Evolutionary conservation across 2,113 vertebrate genomes (phyloP).

Genomic region (Martes martes): DNA sequence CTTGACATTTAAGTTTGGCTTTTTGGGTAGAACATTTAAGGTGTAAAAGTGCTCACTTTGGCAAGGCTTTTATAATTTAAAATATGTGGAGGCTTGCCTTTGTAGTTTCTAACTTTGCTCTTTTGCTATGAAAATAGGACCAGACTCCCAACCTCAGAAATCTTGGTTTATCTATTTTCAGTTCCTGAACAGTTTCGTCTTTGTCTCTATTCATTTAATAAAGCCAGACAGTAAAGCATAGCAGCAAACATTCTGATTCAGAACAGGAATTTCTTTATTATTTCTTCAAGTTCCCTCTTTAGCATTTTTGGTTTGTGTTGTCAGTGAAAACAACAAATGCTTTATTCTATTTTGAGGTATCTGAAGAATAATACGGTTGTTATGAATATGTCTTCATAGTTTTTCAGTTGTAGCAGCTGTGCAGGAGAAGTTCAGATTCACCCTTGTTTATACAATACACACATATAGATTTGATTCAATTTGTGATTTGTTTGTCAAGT

Average conservation of each 20-base stretch:
- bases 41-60: background rate
- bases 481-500: background rate
- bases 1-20: background rate
- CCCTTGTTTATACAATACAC: slow-evolving; percentile 18
- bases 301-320: slow-evolving; percentile 58
- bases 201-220: slow-evolving; percentile 24
- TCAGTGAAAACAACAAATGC: slow-evolving; percentile 32
- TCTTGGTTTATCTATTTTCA: background rate
- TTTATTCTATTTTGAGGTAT: slow-evolving; percentile 29
- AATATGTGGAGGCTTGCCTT: background rate
- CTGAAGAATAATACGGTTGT: background rate
- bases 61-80: background rate
- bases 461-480: background rate
- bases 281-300: slow-evolving; percentile 51
- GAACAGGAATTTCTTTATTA: slow-evolving; percentile 55
- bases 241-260: background rate
- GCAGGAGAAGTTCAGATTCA: slow-evolving; percentile 49
- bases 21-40: background rate
- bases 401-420: slow-evolving; percentile 9
- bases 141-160: background rate
- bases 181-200: slow-evolving; percentile 40
- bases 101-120: background rate
- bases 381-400: background rate
- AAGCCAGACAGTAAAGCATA: background rate
- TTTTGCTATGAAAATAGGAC: slow-evolving; percentile 16